A percentile compares a stretch with the other conserved stretches of the same genome.
Evolutionary conservation across 1,140 invertebrate species (phyloP).

Genomic region (Drosophila ambigua): DNA sequence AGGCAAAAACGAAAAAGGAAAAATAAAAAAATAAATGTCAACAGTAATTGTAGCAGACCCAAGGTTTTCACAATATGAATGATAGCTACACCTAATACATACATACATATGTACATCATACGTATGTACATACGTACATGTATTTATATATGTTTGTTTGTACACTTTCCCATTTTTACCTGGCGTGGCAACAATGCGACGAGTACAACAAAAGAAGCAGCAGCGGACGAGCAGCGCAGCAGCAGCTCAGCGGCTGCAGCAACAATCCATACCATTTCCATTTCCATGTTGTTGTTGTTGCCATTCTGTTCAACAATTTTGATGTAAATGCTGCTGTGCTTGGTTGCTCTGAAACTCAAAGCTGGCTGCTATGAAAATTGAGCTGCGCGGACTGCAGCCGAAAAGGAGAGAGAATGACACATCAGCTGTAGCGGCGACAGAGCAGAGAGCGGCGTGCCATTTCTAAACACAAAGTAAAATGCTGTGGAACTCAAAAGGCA

Average conservation of each 20-base stretch:
- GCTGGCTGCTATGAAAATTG: too few relatives aligned
- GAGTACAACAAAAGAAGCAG: constrained; percentile 26
- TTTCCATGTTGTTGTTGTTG: too few relatives aligned
- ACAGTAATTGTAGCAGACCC: constrained; percentile 77
- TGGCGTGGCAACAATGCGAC: constrained; percentile 73
- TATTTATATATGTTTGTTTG: constrained; percentile 26
- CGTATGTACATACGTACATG: constrained; percentile 7
- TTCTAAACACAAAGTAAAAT: too few relatives aligned
- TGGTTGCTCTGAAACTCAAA: too few relatives aligned
- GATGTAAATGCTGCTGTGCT: too few relatives aligned
- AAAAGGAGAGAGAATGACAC: constrained; percentile 50
- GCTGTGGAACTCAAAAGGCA: too few relatives aligned
- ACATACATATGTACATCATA: constrained; percentile 26
- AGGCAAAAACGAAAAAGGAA: constrained; percentile 17
- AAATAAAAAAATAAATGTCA: constrained; percentile 64
- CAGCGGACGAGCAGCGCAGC: constrained; percentile 28
- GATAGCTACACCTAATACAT: constrained; percentile 43
- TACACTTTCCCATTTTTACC: constrained; percentile 62
- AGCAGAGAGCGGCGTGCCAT: not conserved
- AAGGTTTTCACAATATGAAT: constrained; percentile 81
- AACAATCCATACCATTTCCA: constrained; percentile 38
- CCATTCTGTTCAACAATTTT: too few relatives aligned
- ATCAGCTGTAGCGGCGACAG: constrained; percentile 40
- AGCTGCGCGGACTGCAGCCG: constrained; percentile 25
- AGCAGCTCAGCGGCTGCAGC: constrained; percentile 9